Evolutionary conservation across 1,140 invertebrate species (phyloP).

Genomic region (Campoletis sonorensis): DNA sequence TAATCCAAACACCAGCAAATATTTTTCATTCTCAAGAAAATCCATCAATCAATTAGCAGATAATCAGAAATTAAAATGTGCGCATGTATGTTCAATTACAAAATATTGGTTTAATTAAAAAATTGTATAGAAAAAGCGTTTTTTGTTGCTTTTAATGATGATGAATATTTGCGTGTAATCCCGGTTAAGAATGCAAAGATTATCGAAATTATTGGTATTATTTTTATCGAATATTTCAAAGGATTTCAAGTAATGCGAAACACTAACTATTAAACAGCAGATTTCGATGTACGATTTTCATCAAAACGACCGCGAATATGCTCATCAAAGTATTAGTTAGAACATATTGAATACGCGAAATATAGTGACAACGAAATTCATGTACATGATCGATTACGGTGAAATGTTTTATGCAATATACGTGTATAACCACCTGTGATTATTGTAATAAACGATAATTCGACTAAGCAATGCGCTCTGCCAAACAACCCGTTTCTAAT

Average conservation of each 20-base stretch:
- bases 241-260: not conserved
- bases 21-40: not conserved
- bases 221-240: not conserved
- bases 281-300: not conserved
- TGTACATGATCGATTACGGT: conserved; percentile 20
- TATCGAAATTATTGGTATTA: too few species aligned
- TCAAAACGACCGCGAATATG: not conserved
- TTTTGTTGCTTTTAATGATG: not conserved
- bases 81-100: not conserved
- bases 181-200: too few species aligned
- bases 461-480: not conserved
- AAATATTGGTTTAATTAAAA: not conserved
- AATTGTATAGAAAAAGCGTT: not conserved
- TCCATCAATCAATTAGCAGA: not conserved
- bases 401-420: conserved; percentile 12
- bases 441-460: conserved; percentile 25
- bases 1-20: not conserved
- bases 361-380: not conserved
- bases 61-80: not conserved
- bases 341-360: not conserved
- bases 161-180: too few species aligned
- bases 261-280: not conserved
- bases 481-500: conserved; percentile 6
- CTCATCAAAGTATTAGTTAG: not conserved
- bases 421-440: not conserved